Percentiles rank a stretch among this genome's conserved stretches.
These are phyloP conservation scores for Ligdia adustata DNA, from an alignment of 2,888 invertebrate genomes.

Conservation along the genomic window DNA sequence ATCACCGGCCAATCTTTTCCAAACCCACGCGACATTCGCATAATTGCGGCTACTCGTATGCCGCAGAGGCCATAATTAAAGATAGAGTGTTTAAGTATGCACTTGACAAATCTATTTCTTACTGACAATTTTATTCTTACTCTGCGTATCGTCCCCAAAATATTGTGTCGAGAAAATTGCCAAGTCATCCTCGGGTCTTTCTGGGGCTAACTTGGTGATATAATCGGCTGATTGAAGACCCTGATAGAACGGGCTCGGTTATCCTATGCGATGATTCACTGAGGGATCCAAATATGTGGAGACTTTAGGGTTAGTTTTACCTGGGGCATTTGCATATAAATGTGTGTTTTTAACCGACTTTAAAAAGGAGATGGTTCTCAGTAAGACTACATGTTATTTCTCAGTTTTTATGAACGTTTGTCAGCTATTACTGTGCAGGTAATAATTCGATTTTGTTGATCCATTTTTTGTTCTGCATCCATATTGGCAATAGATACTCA, in stretches of 20 bases:
- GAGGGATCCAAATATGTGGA: slow-evolving; percentile 2
- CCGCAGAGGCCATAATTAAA: too few species aligned
- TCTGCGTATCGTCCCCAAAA: slow-evolving; percentile 29
- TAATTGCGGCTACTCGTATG: too few species aligned
- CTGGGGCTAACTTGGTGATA: slow-evolving; percentile 38
- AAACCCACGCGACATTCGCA: too few species aligned
- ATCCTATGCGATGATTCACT: slow-evolving; percentile 27
- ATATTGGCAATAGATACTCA: too few species aligned
- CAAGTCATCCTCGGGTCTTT: slow-evolving; percentile 37
- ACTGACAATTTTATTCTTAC: too few species aligned
- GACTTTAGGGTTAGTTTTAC: too few species aligned
- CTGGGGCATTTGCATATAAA: background rate
- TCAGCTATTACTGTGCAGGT: background rate
- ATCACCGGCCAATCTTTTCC: too few species aligned
- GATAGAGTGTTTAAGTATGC: too few species aligned
- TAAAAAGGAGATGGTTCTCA: background rate
- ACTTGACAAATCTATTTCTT: too few species aligned
- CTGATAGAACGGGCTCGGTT: slow-evolving; percentile 29
- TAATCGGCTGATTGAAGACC: slow-evolving; percentile 41
- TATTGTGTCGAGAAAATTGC: slow-evolving; percentile 32
- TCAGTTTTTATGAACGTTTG: background rate
- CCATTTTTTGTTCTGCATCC: too few species aligned
- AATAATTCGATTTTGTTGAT: background rate
- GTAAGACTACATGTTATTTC: background rate
- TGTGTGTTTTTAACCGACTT: background rate